phyloP scores from a whole-genome alignment of 2,113 vertebrate genomes.

The Gallinago paraguaiae region DNA sequence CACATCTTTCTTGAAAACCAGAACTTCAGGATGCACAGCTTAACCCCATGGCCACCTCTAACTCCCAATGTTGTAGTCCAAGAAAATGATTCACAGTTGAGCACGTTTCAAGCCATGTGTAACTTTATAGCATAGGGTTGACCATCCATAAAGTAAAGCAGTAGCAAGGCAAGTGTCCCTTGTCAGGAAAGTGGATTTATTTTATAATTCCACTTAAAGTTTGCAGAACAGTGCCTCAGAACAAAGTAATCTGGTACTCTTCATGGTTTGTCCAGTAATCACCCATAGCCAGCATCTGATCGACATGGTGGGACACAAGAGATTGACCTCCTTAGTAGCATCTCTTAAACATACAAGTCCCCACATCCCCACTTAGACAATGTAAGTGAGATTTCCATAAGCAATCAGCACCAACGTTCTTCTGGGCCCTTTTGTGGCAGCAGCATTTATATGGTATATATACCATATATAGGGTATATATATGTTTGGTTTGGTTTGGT shows the following conservation, averaged over 20 bases:
- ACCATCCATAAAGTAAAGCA: background rate
- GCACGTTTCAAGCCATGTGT: background rate
- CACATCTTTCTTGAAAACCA: fast-evolving
- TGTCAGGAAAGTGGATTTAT: background rate
- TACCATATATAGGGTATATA: no score
- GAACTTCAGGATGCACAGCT: background rate
- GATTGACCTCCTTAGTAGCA: fast-evolving
- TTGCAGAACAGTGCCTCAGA: background rate
- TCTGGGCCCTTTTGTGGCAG: background rate
- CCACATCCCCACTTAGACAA: background rate
- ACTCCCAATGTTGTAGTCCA: fast-evolving
- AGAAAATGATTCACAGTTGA: background rate
- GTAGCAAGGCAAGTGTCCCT: fast-evolving
- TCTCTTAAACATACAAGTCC: background rate
- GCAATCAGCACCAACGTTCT: background rate
- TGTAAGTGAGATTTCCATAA: background rate
- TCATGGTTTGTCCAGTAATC: background rate
- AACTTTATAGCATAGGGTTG: background rate
- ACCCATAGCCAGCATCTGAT: background rate
- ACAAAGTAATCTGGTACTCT: background rate
- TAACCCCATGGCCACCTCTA: background rate
- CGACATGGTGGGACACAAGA: background rate
- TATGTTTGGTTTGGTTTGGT: no score
- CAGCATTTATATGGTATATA: background rate
- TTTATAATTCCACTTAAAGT: background rate